phyloP scores from a whole-genome alignment of 2,888 invertebrate genomes.

The Dasypogon diadema region DNA sequence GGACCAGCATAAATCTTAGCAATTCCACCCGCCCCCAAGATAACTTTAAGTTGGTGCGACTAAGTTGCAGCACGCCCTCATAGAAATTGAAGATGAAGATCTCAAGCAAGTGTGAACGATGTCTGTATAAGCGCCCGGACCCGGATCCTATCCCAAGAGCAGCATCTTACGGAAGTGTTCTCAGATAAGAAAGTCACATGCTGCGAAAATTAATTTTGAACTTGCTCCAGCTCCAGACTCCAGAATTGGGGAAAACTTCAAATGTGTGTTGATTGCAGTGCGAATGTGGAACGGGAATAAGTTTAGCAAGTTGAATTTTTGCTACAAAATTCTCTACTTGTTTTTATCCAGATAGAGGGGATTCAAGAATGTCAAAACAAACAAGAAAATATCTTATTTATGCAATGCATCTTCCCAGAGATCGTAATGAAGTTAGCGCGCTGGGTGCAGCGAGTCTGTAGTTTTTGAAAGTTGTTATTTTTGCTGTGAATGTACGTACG shows the following conservation, averaged over 20 bases:
- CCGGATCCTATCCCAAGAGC: neutral
- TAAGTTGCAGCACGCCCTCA: slow-evolving; percentile 5
- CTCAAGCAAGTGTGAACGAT: slow-evolving; percentile 24
- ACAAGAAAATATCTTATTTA: slow-evolving; percentile 39
- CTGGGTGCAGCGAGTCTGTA: slow-evolving; percentile 3
- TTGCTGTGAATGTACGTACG: neutral
- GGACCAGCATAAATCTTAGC: slow-evolving; percentile 1
- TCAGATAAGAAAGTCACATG: slow-evolving; percentile 32
- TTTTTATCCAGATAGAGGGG: slow-evolving; percentile 6
- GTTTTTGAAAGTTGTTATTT: neutral
- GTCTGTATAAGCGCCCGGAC: neutral
- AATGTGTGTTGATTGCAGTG: slow-evolving; percentile 36
- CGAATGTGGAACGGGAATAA: neutral
- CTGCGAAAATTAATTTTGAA: slow-evolving; percentile 37
- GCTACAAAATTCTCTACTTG: slow-evolving; percentile 5
- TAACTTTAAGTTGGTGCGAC: neutral
- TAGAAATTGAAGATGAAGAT: neutral
- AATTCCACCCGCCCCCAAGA: neutral
- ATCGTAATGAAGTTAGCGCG: slow-evolving; percentile 24
- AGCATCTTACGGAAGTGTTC: slow-evolving; percentile 1
- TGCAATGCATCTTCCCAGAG: slow-evolving; percentile 28
- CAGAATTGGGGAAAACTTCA: slow-evolving; percentile 29
- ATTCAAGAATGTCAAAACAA: slow-evolving; percentile 26
- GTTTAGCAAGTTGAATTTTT: slow-evolving; percentile 16
- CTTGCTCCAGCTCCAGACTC: slow-evolving; percentile 9